Conservation (phyloP, 1,140 invertebrate species). For the Bathynomus jamesi region DNA sequence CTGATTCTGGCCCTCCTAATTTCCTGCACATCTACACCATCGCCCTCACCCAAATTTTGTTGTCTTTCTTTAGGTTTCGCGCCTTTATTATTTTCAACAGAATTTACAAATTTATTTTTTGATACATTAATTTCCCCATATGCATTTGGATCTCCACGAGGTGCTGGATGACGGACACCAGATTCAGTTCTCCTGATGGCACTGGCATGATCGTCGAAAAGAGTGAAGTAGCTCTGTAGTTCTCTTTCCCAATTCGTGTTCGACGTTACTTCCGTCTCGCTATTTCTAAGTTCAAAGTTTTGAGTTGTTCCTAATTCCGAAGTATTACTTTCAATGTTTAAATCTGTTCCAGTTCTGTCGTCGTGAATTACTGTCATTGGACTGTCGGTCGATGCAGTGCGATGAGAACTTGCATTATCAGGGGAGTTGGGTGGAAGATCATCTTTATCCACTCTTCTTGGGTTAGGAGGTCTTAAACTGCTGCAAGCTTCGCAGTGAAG, state of each 20-base stretch:
- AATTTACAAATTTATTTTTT: neutral
- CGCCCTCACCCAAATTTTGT: neutral
- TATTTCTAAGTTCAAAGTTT: neutral
- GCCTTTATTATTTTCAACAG: neutral
- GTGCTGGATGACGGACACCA: neutral
- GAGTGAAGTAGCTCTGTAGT: slow-evolving; percentile 32
- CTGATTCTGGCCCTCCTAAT: slow-evolving; percentile 42
- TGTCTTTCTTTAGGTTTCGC: neutral
- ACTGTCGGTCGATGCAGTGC: slow-evolving; percentile 15
- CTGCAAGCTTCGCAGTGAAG: slow-evolving; percentile 52
- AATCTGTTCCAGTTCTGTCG: neutral
- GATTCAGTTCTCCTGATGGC: neutral
- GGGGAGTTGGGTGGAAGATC: neutral
- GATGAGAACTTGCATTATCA: neutral
- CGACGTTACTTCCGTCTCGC: slow-evolving; percentile 8
- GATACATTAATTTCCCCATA: neutral
- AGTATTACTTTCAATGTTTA: slow-evolving; percentile 15
- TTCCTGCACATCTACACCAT: slow-evolving; percentile 38
- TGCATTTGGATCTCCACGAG: neutral
- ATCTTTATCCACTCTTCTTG: slow-evolving; percentile 25
- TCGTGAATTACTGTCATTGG: slow-evolving; percentile 24
- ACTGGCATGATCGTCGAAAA: slow-evolving; percentile 18
- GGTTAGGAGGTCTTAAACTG: slow-evolving; percentile 40
- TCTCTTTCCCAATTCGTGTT: slow-evolving; percentile 36
- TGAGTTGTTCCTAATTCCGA: slow-evolving; percentile 7